Conservation (phyloP, 2,797 vertebrate species). For the Lepus townsendii region DNA sequence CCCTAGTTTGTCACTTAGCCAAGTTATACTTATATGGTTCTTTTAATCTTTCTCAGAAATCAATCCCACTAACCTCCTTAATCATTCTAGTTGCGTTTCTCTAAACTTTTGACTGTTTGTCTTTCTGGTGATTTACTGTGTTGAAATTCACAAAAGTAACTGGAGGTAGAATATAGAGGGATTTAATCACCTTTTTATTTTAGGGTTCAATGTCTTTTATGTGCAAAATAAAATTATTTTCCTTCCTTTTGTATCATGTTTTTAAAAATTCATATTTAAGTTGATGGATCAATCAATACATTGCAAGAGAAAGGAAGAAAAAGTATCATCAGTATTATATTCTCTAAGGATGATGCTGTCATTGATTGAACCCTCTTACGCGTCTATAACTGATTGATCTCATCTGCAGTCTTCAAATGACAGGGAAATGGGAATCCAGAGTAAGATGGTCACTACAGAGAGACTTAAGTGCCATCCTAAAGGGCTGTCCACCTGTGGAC, state of each 20-base stretch:
- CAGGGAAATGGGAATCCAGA: background rate
- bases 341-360: conserved; percentile 10
- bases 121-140: conserved; percentile 67
- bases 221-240: conserved; percentile 44
- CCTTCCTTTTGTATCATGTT: conserved; percentile 41
- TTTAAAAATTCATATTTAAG: conserved; percentile 66
- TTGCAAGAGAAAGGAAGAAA: conserved; percentile 51
- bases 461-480: background rate
- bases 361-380: background rate
- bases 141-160: conserved; percentile 54
- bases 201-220: conserved; percentile 37
- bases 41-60: conserved; percentile 88
- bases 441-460: background rate
- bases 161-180: background rate
- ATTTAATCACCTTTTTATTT: conserved; percentile 29
- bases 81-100: conserved; percentile 78
- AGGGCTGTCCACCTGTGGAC: background rate
- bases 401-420: background rate
- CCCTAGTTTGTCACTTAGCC: conserved; percentile 86
- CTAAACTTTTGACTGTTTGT: conserved; percentile 76
- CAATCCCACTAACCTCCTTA: conserved; percentile 82
- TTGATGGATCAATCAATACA: conserved; percentile 58
- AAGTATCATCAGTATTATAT: conserved; percentile 42
- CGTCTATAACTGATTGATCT: conserved; percentile 15
- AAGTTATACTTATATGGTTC: conserved; percentile 86